Evolutionary conservation across 2,113 vertebrate species (phyloP), one percentile per base, ranked within the genome.

Genomic region (Sula dactylatra): DNA sequence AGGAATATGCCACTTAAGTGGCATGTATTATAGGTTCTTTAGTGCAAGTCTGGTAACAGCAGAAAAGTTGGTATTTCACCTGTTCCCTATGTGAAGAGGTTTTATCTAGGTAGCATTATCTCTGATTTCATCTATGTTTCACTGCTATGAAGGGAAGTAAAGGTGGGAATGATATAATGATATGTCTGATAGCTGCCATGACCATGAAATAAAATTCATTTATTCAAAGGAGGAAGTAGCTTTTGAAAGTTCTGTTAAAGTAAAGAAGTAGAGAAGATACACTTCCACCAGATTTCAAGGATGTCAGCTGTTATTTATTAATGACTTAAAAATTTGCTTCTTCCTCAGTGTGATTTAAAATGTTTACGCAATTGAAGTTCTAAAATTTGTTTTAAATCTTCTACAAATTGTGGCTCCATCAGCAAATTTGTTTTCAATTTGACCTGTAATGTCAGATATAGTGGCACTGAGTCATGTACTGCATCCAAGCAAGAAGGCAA

Each of bases 361-460:
- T 89, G 50, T 93, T 84, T 84, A 52, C 12, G 13, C 34, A 84
- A 92, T 15, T 74, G 50, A 90, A 92, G 26, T 62, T 88, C 45
- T 38, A 89, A 86, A 91, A 83, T 83, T 86, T 88, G 21, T 50
- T 91, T 70, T 81, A 72, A 86, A 78, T 86, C 83, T 94, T 86
- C 72, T 82, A 83, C 69, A 96, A 89, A 96, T 96, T 82, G 82
- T 69, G 80, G n/a, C 52, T 85, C 56, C 65, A 71, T 92, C 73
- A 85, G 69, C 56, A 92, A 94, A 91, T 91, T 94, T 93, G 61
- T 94, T 94, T 97, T 93, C 77, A 47, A 10, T 94, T 92, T 95
- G 96, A 91, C 93, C 86, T 82, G 61, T 79, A 76, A 82, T 45
- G 77, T 86, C 90, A 92, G 38, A 25, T 94, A 71, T 89, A 44